Percentiles rank a stretch among this genome's conserved stretches.
Evolutionary conservation across 2,113 vertebrate genomes (phyloP).

Genomic region (Ancistrus triradiatus): DNA sequence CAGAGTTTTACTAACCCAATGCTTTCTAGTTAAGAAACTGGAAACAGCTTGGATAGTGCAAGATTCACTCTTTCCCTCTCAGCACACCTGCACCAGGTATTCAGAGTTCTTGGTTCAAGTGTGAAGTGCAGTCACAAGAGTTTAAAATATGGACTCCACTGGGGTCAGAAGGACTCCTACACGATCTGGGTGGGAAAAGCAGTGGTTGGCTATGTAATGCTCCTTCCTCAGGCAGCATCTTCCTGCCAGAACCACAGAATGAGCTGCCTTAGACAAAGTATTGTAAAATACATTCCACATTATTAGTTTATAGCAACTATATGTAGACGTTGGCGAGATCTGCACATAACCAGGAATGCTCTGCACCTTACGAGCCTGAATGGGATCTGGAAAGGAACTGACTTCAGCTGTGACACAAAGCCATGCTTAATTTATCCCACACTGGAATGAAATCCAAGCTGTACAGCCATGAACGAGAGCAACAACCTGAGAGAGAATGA

Average conservation of each 20-base stretch:
- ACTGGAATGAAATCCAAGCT: conserved; percentile 62
- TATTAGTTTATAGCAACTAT: conserved; percentile 17
- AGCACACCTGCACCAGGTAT: no score
- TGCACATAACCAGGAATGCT: conserved; percentile 35
- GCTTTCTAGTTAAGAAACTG: no score
- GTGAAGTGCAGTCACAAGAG: no score
- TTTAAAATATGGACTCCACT: no score
- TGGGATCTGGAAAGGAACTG: conserved; percentile 47
- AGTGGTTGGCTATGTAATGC: background rate
- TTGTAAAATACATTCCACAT: background rate
- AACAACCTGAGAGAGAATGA: conserved; percentile 7
- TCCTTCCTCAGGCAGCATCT: background rate
- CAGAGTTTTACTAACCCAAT: no score
- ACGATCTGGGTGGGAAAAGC: background rate
- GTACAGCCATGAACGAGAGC: conserved; percentile 48
- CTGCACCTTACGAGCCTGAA: conserved; percentile 44
- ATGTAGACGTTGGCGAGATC: conserved; percentile 24
- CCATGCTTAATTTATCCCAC: conserved; percentile 62
- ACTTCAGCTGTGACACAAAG: conserved; percentile 59
- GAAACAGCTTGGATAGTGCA: no score
- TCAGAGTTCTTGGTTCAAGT: no score
- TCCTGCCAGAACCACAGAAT: background rate
- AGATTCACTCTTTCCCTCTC: no score
- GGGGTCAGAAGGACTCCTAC: background rate
- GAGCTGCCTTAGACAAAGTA: background rate